A percentile compares a stretch with the other conserved stretches of the same genome.
Conservation (phyloP, 2,888 invertebrate genomes). For the Cremastinae sp. region DNA sequence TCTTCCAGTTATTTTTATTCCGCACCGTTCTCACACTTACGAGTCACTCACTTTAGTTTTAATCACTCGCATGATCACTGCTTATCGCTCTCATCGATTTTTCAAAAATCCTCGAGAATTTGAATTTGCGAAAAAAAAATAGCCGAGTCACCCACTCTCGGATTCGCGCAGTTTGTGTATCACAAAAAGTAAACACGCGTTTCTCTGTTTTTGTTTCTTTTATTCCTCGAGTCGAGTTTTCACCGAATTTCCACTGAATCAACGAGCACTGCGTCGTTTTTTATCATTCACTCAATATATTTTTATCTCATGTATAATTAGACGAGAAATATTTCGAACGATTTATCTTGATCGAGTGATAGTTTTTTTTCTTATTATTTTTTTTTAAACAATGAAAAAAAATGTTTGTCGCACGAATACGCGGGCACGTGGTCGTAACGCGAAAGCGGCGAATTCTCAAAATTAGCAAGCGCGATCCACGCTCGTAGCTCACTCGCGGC, state of each 20-base stretch:
- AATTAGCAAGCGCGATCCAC: constrained; percentile 71
- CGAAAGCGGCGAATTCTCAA: constrained; percentile 64
- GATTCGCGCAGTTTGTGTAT: constrained; percentile 7
- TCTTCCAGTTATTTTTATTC: constrained; percentile 13
- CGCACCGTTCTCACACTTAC: constrained; percentile 29
- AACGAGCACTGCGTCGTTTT: background rate
- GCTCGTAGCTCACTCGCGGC: constrained; percentile 78
- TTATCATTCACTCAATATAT: background rate
- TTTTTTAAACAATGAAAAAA: no score
- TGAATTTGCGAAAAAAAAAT: background rate
- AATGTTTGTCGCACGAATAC: constrained; percentile 1
- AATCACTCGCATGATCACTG: constrained; percentile 35
- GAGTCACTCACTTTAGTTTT: constrained; percentile 40
- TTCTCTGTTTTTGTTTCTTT: background rate
- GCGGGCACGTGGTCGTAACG: constrained; percentile 69
- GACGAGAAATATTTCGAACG: no score
- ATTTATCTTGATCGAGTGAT: background rate
- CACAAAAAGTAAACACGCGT: constrained; percentile 1
- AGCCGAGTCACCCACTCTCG: background rate
- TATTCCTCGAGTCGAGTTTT: no score
- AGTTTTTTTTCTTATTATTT: no score
- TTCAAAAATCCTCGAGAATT: background rate
- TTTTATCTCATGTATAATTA: no score
- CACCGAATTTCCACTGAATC: no score
- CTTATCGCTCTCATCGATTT: constrained; percentile 5